Evolutionary conservation across 2,113 vertebrate genomes (phyloP), one percentile per base, ranked within the genome.

Genomic region (Nothobranchius furzeri): DNA sequence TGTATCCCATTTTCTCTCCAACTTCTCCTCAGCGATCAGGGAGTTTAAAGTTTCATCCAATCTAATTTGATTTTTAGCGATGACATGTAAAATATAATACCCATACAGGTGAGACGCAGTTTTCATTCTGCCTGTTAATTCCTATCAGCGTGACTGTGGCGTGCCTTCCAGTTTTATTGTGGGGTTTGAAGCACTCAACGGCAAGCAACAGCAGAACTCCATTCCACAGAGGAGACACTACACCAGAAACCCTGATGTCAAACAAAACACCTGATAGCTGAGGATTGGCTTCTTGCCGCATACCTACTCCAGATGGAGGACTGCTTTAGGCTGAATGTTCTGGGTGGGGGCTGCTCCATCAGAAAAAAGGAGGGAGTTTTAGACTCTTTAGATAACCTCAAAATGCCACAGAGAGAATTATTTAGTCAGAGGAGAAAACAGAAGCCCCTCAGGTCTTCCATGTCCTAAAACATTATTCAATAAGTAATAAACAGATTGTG

Each of bases 261-360:
- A 85, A 75, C 70, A 15, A 73, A 84, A 82, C 76, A 91, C 82
- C 80, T 80, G 83, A 87, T 90, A 87, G 80, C 30, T 7, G 60
- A 63, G 70, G 77, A 75, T 87, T 40, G 79, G 64, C 83, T 87
- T 85, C 81, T 60, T 3, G 4, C 65, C 54, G 66, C 88, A 90
- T 90, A 85, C 90, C 84, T 88, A n/a, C 75, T 81, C 84, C 88
- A 88, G 90, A 82, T 87, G 83, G 68, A 84, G 0, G 43, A 52
- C 71, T 64, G 85, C 85, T 83, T 48, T 67, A 64, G 73, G 77
- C 81, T 71, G 68, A 40, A 68, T 54, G 64, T 75, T 66, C 42
- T 53, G 75, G 73, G 81, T 52, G 73, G 75, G 79, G 79, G 68
- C 58, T 49, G 69, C 69, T 12, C n/a, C n/a, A 62, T 56, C 40